phyloP scores from a whole-genome alignment of 2,797 vertebrate genomes.

The Crenichthys baileyi region DNA sequence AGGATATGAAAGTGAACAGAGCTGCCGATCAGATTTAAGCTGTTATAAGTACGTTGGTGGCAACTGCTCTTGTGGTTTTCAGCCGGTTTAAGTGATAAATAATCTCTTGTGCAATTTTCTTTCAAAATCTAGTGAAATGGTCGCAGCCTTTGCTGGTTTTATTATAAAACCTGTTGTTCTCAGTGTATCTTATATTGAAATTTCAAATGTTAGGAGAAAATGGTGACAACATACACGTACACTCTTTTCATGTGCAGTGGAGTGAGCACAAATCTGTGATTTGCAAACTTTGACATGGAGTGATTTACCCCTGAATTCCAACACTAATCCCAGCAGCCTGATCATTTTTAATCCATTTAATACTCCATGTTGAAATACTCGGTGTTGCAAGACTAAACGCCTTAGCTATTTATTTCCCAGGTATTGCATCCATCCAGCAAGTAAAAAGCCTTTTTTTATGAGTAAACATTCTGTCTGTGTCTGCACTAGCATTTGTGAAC shows the following conservation, averaged over 20 bases:
- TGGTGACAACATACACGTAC: neutral
- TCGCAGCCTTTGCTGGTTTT: neutral
- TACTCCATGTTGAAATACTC: slow-evolving; percentile 54
- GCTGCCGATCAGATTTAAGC: neutral
- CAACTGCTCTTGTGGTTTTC: neutral
- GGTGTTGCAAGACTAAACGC: slow-evolving; percentile 36
- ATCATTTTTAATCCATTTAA: slow-evolving; percentile 64
- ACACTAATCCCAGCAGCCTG: slow-evolving; percentile 53
- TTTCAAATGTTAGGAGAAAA: neutral
- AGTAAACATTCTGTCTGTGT: slow-evolving; percentile 14
- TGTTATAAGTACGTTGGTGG: neutral
- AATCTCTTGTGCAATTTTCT: neutral
- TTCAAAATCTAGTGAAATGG: neutral
- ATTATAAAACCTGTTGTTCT: neutral
- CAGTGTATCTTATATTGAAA: neutral
- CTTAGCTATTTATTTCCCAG: slow-evolving; percentile 11
- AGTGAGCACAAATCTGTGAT: slow-evolving; percentile 1
- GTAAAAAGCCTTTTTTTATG: neutral
- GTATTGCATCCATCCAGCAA: slow-evolving; percentile 22
- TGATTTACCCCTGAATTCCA: slow-evolving; percentile 18
- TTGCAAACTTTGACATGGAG: slow-evolving; percentile 3
- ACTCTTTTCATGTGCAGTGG: neutral
- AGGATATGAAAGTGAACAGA: slow-evolving; percentile 1
- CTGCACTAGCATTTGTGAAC: slow-evolving; percentile 31
- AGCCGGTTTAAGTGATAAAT: neutral